A percentile compares a stretch with the other conserved stretches of the same genome.
Evolutionary conservation across 2,888 invertebrate genomes (phyloP).

Genomic region (Holacanthella duospinosa): DNA sequence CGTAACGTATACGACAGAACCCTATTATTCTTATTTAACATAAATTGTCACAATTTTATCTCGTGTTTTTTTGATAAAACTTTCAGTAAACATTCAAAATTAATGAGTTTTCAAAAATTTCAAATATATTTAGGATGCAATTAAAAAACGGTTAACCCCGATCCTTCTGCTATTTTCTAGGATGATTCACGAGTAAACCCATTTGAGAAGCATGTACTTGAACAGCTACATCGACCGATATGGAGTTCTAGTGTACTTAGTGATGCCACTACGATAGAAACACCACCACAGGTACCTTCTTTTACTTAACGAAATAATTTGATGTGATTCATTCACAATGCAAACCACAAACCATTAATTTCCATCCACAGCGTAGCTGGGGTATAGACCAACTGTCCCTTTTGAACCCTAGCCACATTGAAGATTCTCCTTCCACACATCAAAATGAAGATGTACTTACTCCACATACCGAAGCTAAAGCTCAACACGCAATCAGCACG

Average conservation of each 20-base stretch:
- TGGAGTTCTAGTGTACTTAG: slow-evolving; percentile 10
- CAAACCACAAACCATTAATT: not conserved
- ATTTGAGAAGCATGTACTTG: slow-evolving; percentile 8
- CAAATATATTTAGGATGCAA: no score
- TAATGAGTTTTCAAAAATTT: no score
- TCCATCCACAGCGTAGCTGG: slow-evolving; percentile 10
- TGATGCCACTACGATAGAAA: not conserved
- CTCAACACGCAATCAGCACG: slow-evolving; percentile 6
- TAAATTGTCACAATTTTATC: no score
- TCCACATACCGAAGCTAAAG: slow-evolving; percentile 8
- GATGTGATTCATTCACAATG: not conserved
- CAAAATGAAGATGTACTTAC: slow-evolving; percentile 8
- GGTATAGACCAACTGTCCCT: slow-evolving; percentile 15
- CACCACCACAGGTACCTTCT: not conserved
- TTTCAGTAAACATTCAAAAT: no score
- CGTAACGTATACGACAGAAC: no score
- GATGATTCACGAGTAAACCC: slow-evolving; percentile 8
- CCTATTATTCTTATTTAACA: no score
- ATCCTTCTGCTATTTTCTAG: no score
- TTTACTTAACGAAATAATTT: no score
- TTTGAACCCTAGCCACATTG: slow-evolving; percentile 13
- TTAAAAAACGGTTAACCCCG: no score
- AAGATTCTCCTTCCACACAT: slow-evolving; percentile 20
- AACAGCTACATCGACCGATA: not conserved
- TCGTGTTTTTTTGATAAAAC: no score